These are phyloP conservation scores for Agrotis puta DNA, from an alignment of 2,888 invertebrate genomes.

Conservation along the genomic window DNA sequence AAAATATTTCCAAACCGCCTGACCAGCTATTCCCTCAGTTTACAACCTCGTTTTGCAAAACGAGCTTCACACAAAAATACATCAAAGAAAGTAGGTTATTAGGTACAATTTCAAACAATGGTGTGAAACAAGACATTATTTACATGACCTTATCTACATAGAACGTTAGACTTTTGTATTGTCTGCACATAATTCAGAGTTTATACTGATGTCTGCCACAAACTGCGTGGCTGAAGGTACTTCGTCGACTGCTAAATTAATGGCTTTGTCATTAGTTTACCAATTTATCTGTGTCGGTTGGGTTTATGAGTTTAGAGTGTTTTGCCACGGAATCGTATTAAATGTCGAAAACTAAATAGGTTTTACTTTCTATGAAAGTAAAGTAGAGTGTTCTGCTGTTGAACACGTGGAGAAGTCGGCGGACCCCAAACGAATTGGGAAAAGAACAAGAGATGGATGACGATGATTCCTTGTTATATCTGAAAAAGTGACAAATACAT, in stretches of 20 bases:
- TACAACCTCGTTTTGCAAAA: conserved; percentile 17
- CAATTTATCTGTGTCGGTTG: conserved; percentile 33
- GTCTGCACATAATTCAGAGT: conserved; percentile 35
- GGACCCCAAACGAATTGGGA: too few species aligned
- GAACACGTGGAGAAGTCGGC: too few species aligned
- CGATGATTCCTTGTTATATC: too few species aligned
- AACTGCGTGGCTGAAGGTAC: conserved; percentile 30
- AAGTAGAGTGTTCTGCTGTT: too few species aligned
- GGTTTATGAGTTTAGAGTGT: conserved; percentile 23
- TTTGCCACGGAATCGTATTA: conserved; percentile 7
- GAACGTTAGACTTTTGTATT: conserved; percentile 25
- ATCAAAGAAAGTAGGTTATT: conserved; percentile 26
- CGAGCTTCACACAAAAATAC: background rate
- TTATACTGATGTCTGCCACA: conserved; percentile 14
- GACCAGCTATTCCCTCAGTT: background rate
- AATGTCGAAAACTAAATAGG: background rate
- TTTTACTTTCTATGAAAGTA: background rate
- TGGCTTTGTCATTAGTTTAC: conserved; percentile 32
- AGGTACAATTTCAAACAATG: conserved; percentile 30
- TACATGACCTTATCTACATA: conserved; percentile 23
- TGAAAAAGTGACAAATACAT: too few species aligned
- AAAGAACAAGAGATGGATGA: too few species aligned
- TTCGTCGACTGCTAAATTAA: conserved; percentile 33
- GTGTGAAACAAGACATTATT: conserved; percentile 27
- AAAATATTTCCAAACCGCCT: too few species aligned